A percentile compares a stretch with the other conserved stretches of the same genome.
Evolutionary conservation across 2,888 invertebrate genomes (phyloP).

Genomic region (Euplagia quadripunctaria): DNA sequence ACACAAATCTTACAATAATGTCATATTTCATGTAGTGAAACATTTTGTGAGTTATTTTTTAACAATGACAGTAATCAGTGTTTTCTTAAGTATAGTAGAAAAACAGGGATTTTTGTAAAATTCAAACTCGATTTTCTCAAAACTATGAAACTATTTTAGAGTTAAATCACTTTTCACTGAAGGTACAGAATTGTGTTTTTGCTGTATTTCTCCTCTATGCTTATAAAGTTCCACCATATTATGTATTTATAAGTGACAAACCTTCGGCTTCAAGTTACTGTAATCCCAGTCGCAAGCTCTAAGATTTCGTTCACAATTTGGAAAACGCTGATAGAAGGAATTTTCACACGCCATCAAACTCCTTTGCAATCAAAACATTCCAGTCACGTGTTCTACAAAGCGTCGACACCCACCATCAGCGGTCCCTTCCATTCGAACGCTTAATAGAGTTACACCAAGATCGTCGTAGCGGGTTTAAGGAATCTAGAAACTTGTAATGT

Average conservation of each 20-base stretch:
- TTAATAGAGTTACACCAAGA: conserved; percentile 66
- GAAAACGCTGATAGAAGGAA: conserved; percentile 44
- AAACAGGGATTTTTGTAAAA: too few species aligned
- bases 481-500: conserved; percentile 40
- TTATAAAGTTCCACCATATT: not conserved
- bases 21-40: too few species aligned
- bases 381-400: conserved; percentile 60
- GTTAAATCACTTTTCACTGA: too few species aligned
- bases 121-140: too few species aligned
- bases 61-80: too few species aligned
- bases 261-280: conserved; percentile 21
- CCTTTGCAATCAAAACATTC: conserved; percentile 56
- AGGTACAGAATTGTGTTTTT: too few species aligned
- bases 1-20: too few species aligned
- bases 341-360: conserved; percentile 51
- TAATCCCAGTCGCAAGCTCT: conserved; percentile 7
- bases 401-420: conserved; percentile 59
- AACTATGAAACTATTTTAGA: too few species aligned
- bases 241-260: not conserved
- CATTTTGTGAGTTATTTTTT: too few species aligned
- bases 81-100: too few species aligned
- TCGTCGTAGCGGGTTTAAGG: conserved; percentile 45
- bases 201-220: not conserved
- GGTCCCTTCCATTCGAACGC: conserved; percentile 57
- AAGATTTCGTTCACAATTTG: conserved; percentile 34